Conservation (phyloP, 2,888 invertebrate genomes). For the Parnassius orleans region DNA sequence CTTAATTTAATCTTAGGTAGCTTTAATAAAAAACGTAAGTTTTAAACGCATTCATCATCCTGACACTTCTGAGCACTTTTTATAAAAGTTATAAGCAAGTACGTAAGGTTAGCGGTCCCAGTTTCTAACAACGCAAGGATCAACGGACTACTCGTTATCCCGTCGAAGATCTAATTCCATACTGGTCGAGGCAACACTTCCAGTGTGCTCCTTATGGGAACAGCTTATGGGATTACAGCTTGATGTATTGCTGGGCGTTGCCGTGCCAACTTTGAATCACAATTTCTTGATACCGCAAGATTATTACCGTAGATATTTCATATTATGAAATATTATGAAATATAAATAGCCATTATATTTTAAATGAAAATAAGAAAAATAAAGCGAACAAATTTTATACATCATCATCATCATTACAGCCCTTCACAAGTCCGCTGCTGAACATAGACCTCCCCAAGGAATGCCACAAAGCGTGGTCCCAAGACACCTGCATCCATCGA, state of each 20-base stretch:
- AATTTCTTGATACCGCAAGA: not conserved
- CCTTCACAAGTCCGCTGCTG: too few relatives aligned
- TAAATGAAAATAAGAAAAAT: too few relatives aligned
- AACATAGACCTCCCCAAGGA: too few relatives aligned
- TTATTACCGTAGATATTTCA: too few relatives aligned
- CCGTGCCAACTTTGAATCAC: not conserved
- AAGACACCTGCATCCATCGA: too few relatives aligned
- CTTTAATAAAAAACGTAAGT: not conserved
- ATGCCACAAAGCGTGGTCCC: too few relatives aligned
- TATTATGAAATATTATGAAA: too few relatives aligned
- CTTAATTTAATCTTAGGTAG: too few relatives aligned
- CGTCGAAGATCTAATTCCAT: slow-evolving; percentile 11
- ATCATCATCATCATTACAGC: too few relatives aligned
- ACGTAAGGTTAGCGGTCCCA: not conserved
- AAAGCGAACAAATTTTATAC: too few relatives aligned
- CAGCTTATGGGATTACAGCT: slow-evolving; percentile 17
- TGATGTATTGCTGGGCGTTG: not conserved
- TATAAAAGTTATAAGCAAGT: too few relatives aligned
- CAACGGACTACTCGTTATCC: slow-evolving; percentile 23
- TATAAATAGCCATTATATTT: too few relatives aligned
- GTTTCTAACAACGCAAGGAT: slow-evolving; percentile 14
- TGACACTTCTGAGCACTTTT: not conserved
- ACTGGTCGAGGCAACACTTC: slow-evolving; percentile 11
- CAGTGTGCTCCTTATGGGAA: slow-evolving; percentile 8
- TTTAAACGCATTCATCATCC: not conserved